Percentiles rank a stretch among this genome's conserved stretches.
phyloP scores from a whole-genome alignment of 2,113 vertebrate species.

The Crotophaga sulcirostris region DNA sequence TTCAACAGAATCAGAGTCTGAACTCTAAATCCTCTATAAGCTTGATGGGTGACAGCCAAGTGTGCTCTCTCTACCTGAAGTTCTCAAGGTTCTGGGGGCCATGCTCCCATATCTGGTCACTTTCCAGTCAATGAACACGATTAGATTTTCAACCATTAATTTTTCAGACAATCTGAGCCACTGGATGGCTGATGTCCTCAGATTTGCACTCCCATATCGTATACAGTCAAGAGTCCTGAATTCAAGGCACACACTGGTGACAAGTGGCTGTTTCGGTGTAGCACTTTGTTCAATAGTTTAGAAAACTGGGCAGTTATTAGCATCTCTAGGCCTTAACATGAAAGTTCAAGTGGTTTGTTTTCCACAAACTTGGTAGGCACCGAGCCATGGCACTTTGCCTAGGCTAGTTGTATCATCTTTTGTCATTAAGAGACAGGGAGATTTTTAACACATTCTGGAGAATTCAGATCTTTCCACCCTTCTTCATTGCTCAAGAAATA shows the following conservation, averaged over 20 bases:
- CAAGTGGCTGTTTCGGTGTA: background rate
- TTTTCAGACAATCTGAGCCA: background rate
- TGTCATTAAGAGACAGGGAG: background rate
- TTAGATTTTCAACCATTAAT: background rate
- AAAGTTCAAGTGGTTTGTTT: background rate
- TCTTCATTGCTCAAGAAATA: background rate
- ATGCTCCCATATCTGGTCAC: background rate
- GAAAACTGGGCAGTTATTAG: background rate
- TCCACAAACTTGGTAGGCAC: background rate
- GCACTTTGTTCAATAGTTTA: background rate
- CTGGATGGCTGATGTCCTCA: fast-evolving
- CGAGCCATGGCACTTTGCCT: background rate
- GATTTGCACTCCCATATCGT: background rate
- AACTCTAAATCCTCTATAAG: background rate
- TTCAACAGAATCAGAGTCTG: background rate
- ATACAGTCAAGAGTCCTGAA: background rate
- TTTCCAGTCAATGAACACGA: background rate
- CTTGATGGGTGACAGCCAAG: background rate
- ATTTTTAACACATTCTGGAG: background rate
- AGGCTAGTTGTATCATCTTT: background rate
- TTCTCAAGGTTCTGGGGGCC: background rate
- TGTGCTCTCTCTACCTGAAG: background rate
- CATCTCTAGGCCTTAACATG: background rate
- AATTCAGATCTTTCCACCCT: background rate
- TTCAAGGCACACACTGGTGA: background rate